Conservation (phyloP, 2,888 invertebrate species). For the Pristionchus exspectatus region DNA sequence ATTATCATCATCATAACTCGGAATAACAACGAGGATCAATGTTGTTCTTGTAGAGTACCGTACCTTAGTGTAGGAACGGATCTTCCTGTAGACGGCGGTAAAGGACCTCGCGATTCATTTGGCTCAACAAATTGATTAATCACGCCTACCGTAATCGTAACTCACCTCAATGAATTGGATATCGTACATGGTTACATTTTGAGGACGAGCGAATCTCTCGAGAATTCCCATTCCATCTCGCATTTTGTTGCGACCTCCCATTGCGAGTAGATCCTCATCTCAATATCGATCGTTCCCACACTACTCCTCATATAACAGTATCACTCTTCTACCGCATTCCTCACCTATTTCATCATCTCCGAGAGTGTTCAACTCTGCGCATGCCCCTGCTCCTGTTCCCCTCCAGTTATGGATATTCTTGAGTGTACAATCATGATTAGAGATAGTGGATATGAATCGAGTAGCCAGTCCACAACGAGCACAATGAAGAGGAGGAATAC, state of each 20-base stretch:
- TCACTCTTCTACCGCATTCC: not conserved
- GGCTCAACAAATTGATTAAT: constrained; percentile 17
- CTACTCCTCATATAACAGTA: not conserved
- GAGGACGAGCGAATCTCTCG: constrained; percentile 42
- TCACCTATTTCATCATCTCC: constrained; percentile 52
- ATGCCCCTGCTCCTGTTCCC: constrained; percentile 34
- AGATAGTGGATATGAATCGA: constrained; percentile 33
- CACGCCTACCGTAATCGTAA: not conserved
- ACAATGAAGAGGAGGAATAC: constrained; percentile 52
- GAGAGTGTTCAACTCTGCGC: constrained; percentile 38
- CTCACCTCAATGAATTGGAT: constrained; percentile 3
- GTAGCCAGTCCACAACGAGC: constrained; percentile 52
- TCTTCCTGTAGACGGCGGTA: constrained; percentile 29
- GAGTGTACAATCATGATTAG: constrained; percentile 38
- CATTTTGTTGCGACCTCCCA: constrained; percentile 35
- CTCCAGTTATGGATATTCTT: constrained; percentile 36
- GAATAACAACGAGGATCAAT: not conserved
- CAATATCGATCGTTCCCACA: not conserved
- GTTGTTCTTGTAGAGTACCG: not conserved
- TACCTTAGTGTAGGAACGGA: constrained; percentile 50
- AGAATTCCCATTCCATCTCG: constrained; percentile 51
- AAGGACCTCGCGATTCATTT: not conserved
- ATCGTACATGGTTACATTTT: constrained; percentile 46
- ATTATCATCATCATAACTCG: not conserved
- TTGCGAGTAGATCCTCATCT: constrained; percentile 43